A percentile compares a stretch with the other conserved stretches of the same genome.
These are phyloP conservation scores for Myzus persicae DNA, from an alignment of 1,140 invertebrate genomes.

Conservation along the genomic window DNA sequence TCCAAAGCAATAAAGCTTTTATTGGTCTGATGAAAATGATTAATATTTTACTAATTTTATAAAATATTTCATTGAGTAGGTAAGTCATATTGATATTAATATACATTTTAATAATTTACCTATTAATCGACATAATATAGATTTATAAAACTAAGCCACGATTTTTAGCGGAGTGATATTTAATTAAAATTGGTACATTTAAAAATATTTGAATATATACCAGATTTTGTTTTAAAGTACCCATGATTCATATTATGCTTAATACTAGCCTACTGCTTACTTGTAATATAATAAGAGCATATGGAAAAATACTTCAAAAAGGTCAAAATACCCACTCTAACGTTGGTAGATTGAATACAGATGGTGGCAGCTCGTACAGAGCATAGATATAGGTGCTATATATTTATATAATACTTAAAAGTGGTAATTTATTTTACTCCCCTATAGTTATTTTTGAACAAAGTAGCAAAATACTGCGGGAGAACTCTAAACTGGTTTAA, in stretches of 20 bases:
- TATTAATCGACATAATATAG: no score
- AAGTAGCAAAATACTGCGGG: neutral
- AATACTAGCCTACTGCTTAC: neutral
- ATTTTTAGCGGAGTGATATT: neutral
- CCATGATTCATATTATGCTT: neutral
- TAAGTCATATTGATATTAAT: no score
- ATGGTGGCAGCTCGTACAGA: neutral
- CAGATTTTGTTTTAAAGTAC: neutral
- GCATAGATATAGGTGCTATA: neutral
- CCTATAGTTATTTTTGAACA: neutral
- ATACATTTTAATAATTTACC: no score
- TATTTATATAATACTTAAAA: neutral
- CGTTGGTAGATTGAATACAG: neutral
- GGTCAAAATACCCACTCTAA: neutral
- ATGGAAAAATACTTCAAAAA: slow-evolving; percentile 7
- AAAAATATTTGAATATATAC: neutral
- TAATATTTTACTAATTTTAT: no score
- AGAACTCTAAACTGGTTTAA: neutral
- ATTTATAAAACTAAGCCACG: no score
- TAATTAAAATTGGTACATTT: neutral
- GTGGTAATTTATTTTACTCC: neutral
- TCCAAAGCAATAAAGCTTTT: no score
- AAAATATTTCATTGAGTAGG: no score
- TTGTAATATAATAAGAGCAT: neutral
- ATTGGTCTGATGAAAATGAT: no score